Percentiles rank a stretch among this genome's conserved stretches.
Conservation (phyloP, 2,113 vertebrate genomes). For the Oenanthe oenanthe region DNA sequence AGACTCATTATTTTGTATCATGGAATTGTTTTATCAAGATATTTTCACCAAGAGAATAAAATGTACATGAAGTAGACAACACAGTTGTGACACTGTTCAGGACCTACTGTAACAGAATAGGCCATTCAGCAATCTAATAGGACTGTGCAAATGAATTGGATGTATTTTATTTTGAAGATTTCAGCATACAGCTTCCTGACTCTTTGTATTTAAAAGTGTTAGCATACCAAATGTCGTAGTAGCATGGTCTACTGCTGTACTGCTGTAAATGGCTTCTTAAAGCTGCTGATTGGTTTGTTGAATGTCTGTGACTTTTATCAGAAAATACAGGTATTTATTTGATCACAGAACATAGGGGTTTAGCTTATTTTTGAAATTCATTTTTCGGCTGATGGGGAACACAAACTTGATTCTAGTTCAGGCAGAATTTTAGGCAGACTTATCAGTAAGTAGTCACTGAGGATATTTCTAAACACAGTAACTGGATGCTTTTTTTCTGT, state of each 20-base stretch:
- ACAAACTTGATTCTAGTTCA: slow-evolving; percentile 86
- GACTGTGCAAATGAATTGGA: background rate
- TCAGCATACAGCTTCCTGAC: background rate
- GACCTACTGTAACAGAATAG: background rate
- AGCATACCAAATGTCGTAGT: background rate
- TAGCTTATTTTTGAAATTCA: slow-evolving; percentile 55
- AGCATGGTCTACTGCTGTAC: background rate
- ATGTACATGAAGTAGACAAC: background rate
- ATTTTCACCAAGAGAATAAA: background rate
- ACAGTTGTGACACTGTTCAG: background rate
- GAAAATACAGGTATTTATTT: background rate
- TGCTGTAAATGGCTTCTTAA: background rate
- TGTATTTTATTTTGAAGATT: background rate
- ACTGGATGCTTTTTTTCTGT: background rate
- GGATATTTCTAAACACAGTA: slow-evolving; percentile 4
- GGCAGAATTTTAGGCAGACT: slow-evolving; percentile 91
- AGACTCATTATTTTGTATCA: background rate
- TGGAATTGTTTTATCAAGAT: background rate
- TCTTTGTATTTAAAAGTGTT: background rate
- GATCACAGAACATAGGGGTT: background rate
- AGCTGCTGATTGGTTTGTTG: background rate
- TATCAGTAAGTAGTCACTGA: slow-evolving; percentile 79
- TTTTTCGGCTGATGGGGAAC: slow-evolving; percentile 82
- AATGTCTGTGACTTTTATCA: background rate
- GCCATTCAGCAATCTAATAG: background rate